Evolutionary conservation across 2,888 invertebrate species (phyloP).

Genomic region (Willowsia nigromaculata): DNA sequence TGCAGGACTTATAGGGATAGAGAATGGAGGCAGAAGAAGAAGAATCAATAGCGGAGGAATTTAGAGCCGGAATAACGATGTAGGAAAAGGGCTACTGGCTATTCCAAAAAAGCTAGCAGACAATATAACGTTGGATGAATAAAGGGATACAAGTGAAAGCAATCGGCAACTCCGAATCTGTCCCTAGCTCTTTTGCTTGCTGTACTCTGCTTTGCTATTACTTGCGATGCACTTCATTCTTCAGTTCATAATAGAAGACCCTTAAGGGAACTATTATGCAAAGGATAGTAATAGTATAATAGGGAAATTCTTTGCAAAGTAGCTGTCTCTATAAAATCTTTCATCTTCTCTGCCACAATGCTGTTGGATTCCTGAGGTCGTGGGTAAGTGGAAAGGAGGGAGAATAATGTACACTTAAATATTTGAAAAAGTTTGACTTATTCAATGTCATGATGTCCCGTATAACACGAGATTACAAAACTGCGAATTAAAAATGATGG

Average conservation of each 20-base stretch:
- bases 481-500: too few relatives aligned
- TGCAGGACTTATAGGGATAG: neutral
- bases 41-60: slow-evolving; percentile 9
- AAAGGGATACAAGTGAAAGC: slow-evolving; percentile 9
- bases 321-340: neutral
- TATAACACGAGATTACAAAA: too few relatives aligned
- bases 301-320: neutral
- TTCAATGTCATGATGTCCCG: too few relatives aligned
- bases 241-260: neutral
- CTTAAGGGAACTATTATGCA: neutral
- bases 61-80: neutral
- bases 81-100: slow-evolving; percentile 14
- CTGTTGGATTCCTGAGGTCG: too few relatives aligned
- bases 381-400: too few relatives aligned
- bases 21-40: neutral
- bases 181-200: neutral
- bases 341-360: too few relatives aligned
- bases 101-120: neutral
- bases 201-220: neutral
- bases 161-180: slow-evolving; percentile 53
- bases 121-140: neutral
- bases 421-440: too few relatives aligned
- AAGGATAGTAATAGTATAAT: neutral
- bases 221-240: neutral
- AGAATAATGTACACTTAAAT: too few relatives aligned